These are phyloP conservation scores for Callyntrura guangdongensis DNA, from an alignment of 2,888 invertebrate genomes.

Conservation along the genomic window DNA sequence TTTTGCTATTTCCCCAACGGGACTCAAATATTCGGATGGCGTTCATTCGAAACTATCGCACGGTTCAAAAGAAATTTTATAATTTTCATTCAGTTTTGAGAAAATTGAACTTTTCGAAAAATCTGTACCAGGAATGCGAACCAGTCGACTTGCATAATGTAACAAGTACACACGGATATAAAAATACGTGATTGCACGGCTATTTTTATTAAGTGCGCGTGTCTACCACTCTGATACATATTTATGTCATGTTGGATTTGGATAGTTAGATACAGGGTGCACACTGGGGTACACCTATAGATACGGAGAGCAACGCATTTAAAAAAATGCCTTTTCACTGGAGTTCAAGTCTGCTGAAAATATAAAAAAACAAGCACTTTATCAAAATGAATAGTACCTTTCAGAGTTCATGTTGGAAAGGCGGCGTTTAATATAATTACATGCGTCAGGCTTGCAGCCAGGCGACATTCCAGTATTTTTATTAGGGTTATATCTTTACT, in stretches of 20 bases:
- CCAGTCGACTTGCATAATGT: slow-evolving; percentile 46
- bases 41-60: slow-evolving; percentile 45
- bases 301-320: not conserved
- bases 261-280: not conserved
- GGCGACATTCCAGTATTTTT: slow-evolving; percentile 77
- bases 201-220: slow-evolving; percentile 61
- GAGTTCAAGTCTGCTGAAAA: not conserved
- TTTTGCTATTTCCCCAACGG: not conserved
- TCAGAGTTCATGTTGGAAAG: slow-evolving; percentile 62
- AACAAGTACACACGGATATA: not conserved
- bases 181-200: slow-evolving; percentile 19
- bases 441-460: slow-evolving; percentile 70
- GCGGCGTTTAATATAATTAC: slow-evolving; percentile 69
- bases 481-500: slow-evolving; percentile 65
- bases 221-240: slow-evolving; percentile 50
- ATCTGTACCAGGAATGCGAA: slow-evolving; percentile 51
- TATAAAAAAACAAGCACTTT: slow-evolving; percentile 35
- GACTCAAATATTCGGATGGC: slow-evolving; percentile 26
- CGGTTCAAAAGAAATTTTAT: not conserved
- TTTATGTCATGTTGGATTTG: slow-evolving; percentile 1
- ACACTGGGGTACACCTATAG: not conserved
- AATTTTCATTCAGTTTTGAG: slow-evolving; percentile 15
- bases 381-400: slow-evolving; percentile 72
- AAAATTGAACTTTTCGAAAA: slow-evolving; percentile 49
- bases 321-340: not conserved